Conservation (phyloP, 2,113 vertebrate species). For the Struthidea cinerea region DNA sequence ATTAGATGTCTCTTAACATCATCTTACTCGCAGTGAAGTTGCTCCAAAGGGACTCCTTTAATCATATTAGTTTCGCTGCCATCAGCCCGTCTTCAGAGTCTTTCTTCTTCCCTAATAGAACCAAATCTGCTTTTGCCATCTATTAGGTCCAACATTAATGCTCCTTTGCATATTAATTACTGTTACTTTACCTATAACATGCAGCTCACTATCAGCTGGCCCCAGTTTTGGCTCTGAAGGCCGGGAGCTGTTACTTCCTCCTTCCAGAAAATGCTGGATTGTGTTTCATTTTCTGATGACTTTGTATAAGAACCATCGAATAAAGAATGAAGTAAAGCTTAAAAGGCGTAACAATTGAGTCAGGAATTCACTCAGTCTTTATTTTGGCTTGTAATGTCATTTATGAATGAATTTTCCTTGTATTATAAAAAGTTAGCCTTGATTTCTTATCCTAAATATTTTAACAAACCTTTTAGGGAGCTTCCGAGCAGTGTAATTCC, state of each 20-base stretch:
- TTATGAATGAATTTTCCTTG: not conserved
- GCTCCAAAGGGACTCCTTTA: conserved; percentile 43
- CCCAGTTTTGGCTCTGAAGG: not conserved
- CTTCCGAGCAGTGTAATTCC: not conserved
- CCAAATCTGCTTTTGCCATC: conserved; percentile 58
- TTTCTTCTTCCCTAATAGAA: conserved; percentile 51
- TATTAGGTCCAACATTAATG: conserved; percentile 37
- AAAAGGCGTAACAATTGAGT: not conserved
- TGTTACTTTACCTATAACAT: not conserved
- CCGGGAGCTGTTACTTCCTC: not conserved
- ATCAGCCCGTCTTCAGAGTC: not conserved
- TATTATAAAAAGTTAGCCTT: not conserved
- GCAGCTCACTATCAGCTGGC: not conserved
- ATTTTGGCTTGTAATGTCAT: not conserved
- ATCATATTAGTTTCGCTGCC: conserved; percentile 60
- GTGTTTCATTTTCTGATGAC: not conserved
- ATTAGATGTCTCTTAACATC: conserved; percentile 63
- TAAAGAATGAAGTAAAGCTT: not conserved
- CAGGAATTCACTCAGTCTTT: not conserved
- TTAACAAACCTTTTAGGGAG: not conserved
- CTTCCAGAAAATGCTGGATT: not conserved
- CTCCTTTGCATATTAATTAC: conserved; percentile 47
- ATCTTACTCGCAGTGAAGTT: conserved; percentile 35
- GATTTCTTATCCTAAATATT: not conserved
- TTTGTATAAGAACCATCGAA: not conserved